Evolutionary conservation across 1,140 invertebrate genomes (phyloP).

Genomic region (Pseudomyrmex flavicornis): DNA sequence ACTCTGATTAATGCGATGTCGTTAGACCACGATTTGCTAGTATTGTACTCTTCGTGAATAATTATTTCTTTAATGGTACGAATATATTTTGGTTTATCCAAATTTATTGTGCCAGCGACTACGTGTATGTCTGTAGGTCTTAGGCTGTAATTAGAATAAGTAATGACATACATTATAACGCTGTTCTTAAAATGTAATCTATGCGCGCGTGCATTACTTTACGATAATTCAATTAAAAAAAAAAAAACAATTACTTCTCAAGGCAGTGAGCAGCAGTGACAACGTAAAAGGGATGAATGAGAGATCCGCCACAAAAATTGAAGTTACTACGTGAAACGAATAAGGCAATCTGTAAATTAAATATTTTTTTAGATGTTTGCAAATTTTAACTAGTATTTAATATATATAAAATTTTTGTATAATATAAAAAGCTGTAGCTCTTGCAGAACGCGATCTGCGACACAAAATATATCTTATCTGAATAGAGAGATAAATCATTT

Average conservation of each 20-base stretch:
- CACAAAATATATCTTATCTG: background rate
- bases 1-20: conserved; percentile 71
- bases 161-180: too few species aligned
- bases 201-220: background rate
- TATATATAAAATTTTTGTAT: too few species aligned
- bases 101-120: conserved; percentile 59
- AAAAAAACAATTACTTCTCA: conserved; percentile 4
- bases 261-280: conserved; percentile 86
- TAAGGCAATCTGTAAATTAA: conserved; percentile 62
- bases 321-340: conserved; percentile 18
- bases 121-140: background rate
- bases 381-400: background rate
- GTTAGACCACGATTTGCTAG: conserved; percentile 59
- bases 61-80: conserved; percentile 60
- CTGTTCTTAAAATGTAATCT: background rate
- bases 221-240: background rate
- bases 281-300: conserved; percentile 84
- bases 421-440: background rate
- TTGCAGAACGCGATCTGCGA: background rate
- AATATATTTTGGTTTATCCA: background rate
- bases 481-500: background rate
- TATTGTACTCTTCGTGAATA: conserved; percentile 64
- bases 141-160: conserved; percentile 13
- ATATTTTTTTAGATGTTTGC: background rate
- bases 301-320: conserved; percentile 84